Evolutionary conservation across 2,113 vertebrate species (phyloP), one percentile per base, ranked within the genome.

Genomic region (Alethe castanea): DNA sequence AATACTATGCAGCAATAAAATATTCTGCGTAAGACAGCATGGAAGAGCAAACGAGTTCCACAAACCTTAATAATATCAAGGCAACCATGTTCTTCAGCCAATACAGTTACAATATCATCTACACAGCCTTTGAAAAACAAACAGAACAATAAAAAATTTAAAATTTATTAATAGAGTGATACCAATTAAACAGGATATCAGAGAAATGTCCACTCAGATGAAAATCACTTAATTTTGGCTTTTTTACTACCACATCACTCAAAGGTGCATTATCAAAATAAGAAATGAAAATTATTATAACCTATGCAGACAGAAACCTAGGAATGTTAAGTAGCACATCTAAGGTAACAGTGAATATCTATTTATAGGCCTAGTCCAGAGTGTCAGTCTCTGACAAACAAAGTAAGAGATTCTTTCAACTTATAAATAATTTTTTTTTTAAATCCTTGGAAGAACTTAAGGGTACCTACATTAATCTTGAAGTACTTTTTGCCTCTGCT

Each of bases 81-180:
- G 94, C 99, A 99, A n/a, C 99, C 99, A 60, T 99, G 99, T 87
- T 99, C 99, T 97, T 99, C 99, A 62, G 99, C 99, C 76, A 99
- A 95, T 64, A 99, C 99, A 45, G 98, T 98, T 88, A 99, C 88
- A 95, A 99, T 99, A 90, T 99, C 99, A 91, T 99, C 99, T 88
- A 99, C 98, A 50, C 98, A 99, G 81, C 98, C 99, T 99, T 96
- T 31, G 85, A 76, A 80, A 96, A 84, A 62, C 18, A 97, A 93
- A 96, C 4, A 95, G 38, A 93, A 90, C 42, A 95, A 71, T 15
- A 84, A 38, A 48, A 81, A 52, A 11, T 42, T 31, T 69, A 57
- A 73, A 12, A 44, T 15, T 15, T 44, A 60, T 8, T 60, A 85
- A 61, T 52, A 44, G 45, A 74, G 2, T 23, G 1, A 76, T 50